Evolutionary conservation across 2,888 invertebrate species (phyloP), one percentile per base, ranked within the genome.

Genomic region (Netelia melanura): DNA sequence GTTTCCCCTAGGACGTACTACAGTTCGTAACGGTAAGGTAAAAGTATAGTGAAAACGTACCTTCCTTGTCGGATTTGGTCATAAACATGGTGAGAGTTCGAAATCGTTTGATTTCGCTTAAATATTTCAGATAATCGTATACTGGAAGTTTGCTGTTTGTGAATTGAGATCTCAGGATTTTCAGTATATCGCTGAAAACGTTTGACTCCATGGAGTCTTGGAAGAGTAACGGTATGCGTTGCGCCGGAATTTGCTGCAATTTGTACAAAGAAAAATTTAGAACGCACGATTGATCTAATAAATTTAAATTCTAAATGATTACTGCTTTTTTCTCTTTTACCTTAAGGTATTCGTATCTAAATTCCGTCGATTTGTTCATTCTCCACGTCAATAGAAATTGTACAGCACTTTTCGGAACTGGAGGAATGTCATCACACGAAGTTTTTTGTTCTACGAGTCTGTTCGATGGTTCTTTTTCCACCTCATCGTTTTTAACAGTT

Each of bases 381-480:
- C 95, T 95, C 97, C 97, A 97, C 68, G 95, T 94, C 0, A 94
- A 88, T 91, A 95, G 94, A 91, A 97, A 97, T 89, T 96, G 96
- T 9, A 97, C 95, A 76, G 96, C 96, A 81, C 95, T 96, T 77
- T 94, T 95, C 0, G 97, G 97, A 5, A 95, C 88, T 11, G 92
- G 87, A 25, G 95, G 94, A 48, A 94, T 79, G 83, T 64, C 61
- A 52, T 62, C 61, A 21, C 44, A 10, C 14, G 78, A 61, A n/a
- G 56, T 58, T 72, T 81, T 81, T 21, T 68, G 82, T 14, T 23
- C 23, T n/a, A 11, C 21, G 56, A 65, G 44, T 52, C 58, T 72
- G 44, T 71, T 77, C 30, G 43, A 74, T 54, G n/a, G 65, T 70
- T 65, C 86, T 81, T 71, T 78, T 79, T 70, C 48, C 44, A 75